Percentiles rank a stretch among this genome's conserved stretches.
Evolutionary conservation across 1,140 invertebrate genomes (phyloP).

Genomic region (Rhopalosiphum padi): DNA sequence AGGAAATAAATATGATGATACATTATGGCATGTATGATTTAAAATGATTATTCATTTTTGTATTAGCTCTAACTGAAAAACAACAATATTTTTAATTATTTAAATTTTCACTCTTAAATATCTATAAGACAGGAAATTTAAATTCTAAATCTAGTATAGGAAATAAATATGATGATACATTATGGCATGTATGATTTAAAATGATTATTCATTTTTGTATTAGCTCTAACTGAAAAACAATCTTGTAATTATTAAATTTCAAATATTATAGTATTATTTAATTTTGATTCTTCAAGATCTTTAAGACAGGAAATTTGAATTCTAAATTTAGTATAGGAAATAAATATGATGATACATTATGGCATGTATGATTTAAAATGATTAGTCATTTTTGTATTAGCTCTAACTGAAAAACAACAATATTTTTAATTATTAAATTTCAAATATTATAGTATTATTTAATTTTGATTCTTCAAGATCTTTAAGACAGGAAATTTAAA

Average conservation of each 20-base stretch:
- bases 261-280: no score
- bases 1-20: not conserved
- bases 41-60: not conserved
- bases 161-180: not conserved
- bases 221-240: slow-evolving; percentile 41
- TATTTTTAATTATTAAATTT: no score
- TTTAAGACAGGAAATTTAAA: no score
- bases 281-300: no score
- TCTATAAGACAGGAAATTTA: no score
- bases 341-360: slow-evolving; percentile 12
- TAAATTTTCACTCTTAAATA: no score
- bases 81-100: no score
- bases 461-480: no score
- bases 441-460: no score
- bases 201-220: slow-evolving; percentile 45
- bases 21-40: not conserved
- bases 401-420: not conserved
- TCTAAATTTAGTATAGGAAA: not conserved
- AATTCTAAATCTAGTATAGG: no score
- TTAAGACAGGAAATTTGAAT: not conserved
- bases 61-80: not conserved
- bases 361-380: slow-evolving; percentile 11
- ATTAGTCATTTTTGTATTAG: slow-evolving; percentile 37
- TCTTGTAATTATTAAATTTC: no score
- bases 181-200: not conserved